These are phyloP conservation scores for Sus cebifrons DNA, from an alignment of 2,797 vertebrate species.

Conservation along the genomic window DNA sequence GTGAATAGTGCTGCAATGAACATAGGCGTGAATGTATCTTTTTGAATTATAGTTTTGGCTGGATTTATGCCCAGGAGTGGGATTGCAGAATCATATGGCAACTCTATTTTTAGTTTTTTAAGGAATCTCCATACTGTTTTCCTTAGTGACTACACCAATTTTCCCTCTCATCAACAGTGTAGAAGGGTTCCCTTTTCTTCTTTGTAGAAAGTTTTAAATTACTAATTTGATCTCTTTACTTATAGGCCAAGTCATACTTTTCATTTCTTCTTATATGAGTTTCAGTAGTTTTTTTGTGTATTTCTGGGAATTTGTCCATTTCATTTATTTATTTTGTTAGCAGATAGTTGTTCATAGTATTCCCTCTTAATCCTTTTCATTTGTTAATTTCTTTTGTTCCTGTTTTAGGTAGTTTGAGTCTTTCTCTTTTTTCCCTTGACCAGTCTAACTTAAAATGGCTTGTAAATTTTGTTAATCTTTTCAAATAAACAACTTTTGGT, in stretches of 20 bases:
- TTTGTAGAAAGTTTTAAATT: background rate
- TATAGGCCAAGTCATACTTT: background rate
- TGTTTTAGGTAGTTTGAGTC: background rate
- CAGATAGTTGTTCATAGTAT: background rate
- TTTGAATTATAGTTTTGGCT: too few species aligned
- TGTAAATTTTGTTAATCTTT: background rate
- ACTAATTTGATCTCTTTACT: background rate
- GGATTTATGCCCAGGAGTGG: too few species aligned
- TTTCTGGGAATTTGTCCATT: background rate
- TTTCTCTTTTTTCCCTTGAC: background rate
- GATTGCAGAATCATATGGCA: too few species aligned
- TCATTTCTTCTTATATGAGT: background rate
- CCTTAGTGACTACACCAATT: too few species aligned
- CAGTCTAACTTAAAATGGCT: background rate
- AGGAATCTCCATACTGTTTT: too few species aligned
- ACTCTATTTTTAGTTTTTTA: too few species aligned
- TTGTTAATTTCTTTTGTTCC: background rate
- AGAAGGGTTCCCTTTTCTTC: too few species aligned
- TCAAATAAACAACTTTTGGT: background rate
- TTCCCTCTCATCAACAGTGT: too few species aligned
- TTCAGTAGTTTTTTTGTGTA: background rate
- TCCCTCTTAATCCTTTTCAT: conserved; percentile 11
- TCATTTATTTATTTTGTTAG: background rate
- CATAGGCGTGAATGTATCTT: too few species aligned
- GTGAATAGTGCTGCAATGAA: too few species aligned